These are phyloP conservation scores for Drosophila sucinea DNA, from an alignment of 1,140 invertebrate species.

Conservation along the genomic window DNA sequence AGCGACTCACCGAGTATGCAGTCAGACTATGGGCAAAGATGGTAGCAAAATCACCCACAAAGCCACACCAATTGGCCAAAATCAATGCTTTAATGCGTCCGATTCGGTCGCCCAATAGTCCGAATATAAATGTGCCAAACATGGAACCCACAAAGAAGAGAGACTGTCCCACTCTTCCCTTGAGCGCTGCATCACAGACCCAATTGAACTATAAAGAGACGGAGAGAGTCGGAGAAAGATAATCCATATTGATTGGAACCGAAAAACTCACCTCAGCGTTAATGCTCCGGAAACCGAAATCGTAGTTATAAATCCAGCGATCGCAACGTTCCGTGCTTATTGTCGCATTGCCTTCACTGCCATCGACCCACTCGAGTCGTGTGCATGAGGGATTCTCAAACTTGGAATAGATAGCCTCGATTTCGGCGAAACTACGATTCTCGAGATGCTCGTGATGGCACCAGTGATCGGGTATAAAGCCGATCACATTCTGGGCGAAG, in stretches of 20 bases:
- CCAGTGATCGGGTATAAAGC: slow-evolving; percentile 83
- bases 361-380: slow-evolving; percentile 43
- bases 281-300: slow-evolving; percentile 84
- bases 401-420: slow-evolving; percentile 56
- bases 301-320: slow-evolving; percentile 83
- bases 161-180: slow-evolving; percentile 84
- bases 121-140: slow-evolving; percentile 84
- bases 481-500: slow-evolving; percentile 85
- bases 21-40: slow-evolving; percentile 82
- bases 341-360: slow-evolving; percentile 40
- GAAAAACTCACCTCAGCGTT: slow-evolving; percentile 84
- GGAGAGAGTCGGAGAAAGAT: slow-evolving; percentile 4
- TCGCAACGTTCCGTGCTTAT: slow-evolving; percentile 67
- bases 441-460: slow-evolving; percentile 75
- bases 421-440: slow-evolving; percentile 52
- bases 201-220: slow-evolving; percentile 84
- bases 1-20: slow-evolving; percentile 84
- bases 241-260: neutral
- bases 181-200: slow-evolving; percentile 86
- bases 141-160: slow-evolving; percentile 86
- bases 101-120: slow-evolving; percentile 84
- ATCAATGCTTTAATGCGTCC: slow-evolving; percentile 85
- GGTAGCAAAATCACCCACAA: slow-evolving; percentile 84
- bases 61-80: slow-evolving; percentile 84
- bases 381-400: slow-evolving; percentile 67